Percentiles rank a stretch among this genome's conserved stretches.
phyloP scores from a whole-genome alignment of 2,113 vertebrate genomes.

The Scortum barcoo region DNA sequence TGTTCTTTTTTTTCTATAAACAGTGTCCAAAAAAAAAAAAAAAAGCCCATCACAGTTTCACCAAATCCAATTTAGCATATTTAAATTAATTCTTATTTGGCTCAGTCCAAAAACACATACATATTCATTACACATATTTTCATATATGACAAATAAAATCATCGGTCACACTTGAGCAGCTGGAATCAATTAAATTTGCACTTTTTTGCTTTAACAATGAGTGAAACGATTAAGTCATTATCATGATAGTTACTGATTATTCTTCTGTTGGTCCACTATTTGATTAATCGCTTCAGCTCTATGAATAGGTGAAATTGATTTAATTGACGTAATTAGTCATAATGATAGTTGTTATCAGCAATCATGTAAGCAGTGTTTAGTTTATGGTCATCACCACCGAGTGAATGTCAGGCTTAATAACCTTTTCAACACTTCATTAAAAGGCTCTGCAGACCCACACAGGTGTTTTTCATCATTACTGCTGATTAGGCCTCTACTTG shows the following conservation, averaged over 20 bases:
- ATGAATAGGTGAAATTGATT: too few relatives aligned
- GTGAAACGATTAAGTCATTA: background rate
- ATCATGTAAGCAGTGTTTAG: background rate
- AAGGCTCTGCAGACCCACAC: background rate
- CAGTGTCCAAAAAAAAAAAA: too few relatives aligned
- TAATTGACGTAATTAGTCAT: background rate
- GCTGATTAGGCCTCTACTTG: background rate
- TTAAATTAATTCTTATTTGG: too few relatives aligned
- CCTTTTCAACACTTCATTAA: background rate
- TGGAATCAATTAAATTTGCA: background rate
- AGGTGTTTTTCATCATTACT: background rate
- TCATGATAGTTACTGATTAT: background rate
- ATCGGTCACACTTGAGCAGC: background rate
- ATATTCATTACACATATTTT: background rate
- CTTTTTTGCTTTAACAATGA: background rate
- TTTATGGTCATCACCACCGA: background rate
- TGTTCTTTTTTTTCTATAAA: too few relatives aligned
- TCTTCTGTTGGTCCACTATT: background rate
- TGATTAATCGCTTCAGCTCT: too few relatives aligned
- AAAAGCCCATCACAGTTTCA: too few relatives aligned
- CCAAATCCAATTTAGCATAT: too few relatives aligned
- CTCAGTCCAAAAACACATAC: background rate
- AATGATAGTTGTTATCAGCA: background rate
- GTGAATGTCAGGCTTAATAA: background rate
- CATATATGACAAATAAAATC: background rate